Conservation (phyloP, 1,140 invertebrate genomes). For the Bicyclus anynana region DNA sequence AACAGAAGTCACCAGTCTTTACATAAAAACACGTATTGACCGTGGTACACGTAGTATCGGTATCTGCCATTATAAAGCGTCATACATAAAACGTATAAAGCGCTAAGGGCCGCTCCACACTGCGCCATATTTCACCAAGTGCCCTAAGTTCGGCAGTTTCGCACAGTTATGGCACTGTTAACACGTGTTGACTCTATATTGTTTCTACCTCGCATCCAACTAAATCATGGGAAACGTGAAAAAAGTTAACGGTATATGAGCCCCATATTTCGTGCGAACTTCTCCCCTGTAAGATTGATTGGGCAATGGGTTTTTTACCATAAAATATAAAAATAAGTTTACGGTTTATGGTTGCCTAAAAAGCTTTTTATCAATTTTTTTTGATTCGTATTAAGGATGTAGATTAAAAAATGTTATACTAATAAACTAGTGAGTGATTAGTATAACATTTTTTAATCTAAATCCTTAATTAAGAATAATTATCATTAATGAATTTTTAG, state of each 20-base stretch:
- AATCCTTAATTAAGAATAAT: too few species aligned
- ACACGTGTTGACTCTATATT: conserved; percentile 68
- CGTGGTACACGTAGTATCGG: background rate
- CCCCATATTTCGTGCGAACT: conserved; percentile 25
- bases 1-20: too few species aligned
- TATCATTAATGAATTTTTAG: too few species aligned
- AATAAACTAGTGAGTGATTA: too few species aligned
- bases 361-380: too few species aligned
- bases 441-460: too few species aligned
- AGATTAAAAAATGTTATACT: too few species aligned
- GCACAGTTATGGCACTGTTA: conserved; percentile 70
- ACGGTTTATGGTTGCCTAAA: too few species aligned
- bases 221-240: conserved; percentile 55
- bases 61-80: background rate
- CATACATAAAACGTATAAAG: conserved; percentile 26
- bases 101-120: conserved; percentile 57
- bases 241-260: conserved; percentile 32
- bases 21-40: too few species aligned
- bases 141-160: conserved; percentile 72
- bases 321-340: background rate
- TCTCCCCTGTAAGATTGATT: background rate
- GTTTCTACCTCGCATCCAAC: conserved; percentile 52
- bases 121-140: conserved; percentile 73
- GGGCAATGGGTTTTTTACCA: background rate
- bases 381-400: too few species aligned